phyloP scores from a whole-genome alignment of 2,113 vertebrate species.

The Neoarius graeffei region DNA sequence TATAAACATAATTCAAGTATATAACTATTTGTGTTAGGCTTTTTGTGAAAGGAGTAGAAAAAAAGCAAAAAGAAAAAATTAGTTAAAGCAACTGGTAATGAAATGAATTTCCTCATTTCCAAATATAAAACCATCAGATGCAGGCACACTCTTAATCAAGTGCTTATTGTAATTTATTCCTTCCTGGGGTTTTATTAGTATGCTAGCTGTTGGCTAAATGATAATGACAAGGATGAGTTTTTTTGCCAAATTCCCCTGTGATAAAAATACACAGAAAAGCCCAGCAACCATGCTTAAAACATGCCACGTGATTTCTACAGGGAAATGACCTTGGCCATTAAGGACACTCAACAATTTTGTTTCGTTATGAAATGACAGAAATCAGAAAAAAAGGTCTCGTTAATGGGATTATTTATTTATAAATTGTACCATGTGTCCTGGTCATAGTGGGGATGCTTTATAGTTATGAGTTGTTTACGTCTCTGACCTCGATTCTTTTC shows the following conservation, averaged over 20 bases:
- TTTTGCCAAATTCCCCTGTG: constrained; percentile 45
- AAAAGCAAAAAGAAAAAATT: constrained; percentile 24
- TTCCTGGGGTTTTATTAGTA: constrained; percentile 61
- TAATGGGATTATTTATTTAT: constrained; percentile 42
- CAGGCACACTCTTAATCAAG: constrained; percentile 57
- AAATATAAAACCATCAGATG: constrained; percentile 57
- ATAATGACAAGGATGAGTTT: constrained; percentile 56
- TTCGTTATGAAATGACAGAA: constrained; percentile 52
- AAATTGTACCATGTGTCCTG: constrained; percentile 37
- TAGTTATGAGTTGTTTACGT: constrained; percentile 40
- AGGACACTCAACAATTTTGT: constrained; percentile 51
- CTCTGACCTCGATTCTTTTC: constrained; percentile 46
- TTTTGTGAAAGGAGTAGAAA: constrained; percentile 3
- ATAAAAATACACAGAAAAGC: constrained; percentile 55
- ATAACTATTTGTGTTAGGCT: background rate
- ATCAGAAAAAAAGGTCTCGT: constrained; percentile 50
- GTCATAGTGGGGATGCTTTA: constrained; percentile 37
- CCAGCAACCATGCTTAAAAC: constrained; percentile 50
- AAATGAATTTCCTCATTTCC: constrained; percentile 48
- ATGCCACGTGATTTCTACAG: constrained; percentile 47
- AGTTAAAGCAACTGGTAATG: constrained; percentile 19
- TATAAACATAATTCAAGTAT: no score
- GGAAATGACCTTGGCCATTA: constrained; percentile 54
- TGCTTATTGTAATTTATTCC: constrained; percentile 60
- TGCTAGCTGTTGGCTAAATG: constrained; percentile 62